These are phyloP conservation scores for Excalfactoria chinensis DNA, from an alignment of 2,113 vertebrate species.

Conservation along the genomic window DNA sequence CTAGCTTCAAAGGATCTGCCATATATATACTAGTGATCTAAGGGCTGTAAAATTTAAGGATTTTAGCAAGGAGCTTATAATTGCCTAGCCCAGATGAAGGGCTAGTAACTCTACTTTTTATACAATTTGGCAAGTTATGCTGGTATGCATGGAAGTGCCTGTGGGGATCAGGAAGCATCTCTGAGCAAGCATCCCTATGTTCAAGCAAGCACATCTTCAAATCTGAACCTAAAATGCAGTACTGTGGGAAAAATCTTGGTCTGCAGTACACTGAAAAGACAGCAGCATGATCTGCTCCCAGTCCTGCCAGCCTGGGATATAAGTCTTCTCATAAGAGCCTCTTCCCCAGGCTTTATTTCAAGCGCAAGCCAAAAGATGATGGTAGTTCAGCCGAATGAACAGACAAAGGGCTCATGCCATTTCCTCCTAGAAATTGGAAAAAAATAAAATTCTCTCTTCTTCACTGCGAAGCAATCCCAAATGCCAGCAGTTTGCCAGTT, in stretches of 20 bases:
- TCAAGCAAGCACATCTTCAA: neutral
- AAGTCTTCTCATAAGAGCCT: neutral
- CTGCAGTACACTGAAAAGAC: neutral
- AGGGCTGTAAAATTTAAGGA: neutral
- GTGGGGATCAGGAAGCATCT: neutral
- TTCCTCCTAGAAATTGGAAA: neutral
- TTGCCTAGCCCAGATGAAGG: conserved; percentile 10
- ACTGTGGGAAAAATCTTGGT: neutral
- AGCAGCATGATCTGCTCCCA: neutral
- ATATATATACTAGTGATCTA: neutral
- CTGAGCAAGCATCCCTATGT: neutral
- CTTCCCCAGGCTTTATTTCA: neutral
- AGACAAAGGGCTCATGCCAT: neutral
- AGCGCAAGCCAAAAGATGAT: neutral
- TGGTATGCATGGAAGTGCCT: neutral
- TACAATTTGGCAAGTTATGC: neutral
- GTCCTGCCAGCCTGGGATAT: neutral
- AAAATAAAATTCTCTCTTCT: neutral
- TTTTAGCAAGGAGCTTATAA: conserved; percentile 27
- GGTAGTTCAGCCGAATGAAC: neutral
- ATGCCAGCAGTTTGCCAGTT: neutral
- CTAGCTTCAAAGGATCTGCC: neutral
- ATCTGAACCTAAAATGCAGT: conserved; percentile 11
- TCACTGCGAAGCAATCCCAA: neutral
- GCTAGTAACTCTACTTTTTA: neutral